Evolutionary conservation across 2,888 invertebrate genomes (phyloP).

Genomic region (Hemicrepidius hirtus): DNA sequence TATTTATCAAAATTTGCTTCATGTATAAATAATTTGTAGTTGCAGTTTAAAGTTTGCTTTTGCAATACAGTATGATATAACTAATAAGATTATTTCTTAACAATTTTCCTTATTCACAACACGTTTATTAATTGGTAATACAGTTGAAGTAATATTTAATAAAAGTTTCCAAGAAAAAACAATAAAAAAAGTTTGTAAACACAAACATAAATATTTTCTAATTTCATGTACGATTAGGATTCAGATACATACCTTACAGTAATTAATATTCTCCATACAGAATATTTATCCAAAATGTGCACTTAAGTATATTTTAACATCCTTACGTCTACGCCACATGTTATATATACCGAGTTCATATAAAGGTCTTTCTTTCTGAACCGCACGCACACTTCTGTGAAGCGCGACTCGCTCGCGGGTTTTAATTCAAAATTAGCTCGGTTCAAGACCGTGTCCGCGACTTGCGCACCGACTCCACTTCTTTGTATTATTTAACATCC

Average conservation of each 20-base stretch:
- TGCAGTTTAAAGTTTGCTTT: no score
- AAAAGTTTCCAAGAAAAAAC: not conserved
- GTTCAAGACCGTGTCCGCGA: constrained; percentile 57
- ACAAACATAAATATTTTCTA: not conserved
- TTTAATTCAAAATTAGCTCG: constrained; percentile 63
- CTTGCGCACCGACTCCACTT: constrained; percentile 42
- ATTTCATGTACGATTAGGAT: no score
- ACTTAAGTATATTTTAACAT: constrained; percentile 38
- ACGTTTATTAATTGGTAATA: no score
- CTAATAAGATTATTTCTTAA: no score
- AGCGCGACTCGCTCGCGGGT: constrained; percentile 60
- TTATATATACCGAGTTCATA: constrained; percentile 44
- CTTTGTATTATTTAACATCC: constrained; percentile 10
- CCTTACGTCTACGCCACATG: constrained; percentile 59
- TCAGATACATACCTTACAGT: constrained; percentile 35
- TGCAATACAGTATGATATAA: no score
- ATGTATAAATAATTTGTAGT: no score
- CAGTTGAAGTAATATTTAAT: no score
- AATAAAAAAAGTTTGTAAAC: not conserved
- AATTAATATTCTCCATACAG: constrained; percentile 53
- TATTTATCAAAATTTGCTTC: no score
- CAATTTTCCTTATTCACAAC: no score
- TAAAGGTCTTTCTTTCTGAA: constrained; percentile 51
- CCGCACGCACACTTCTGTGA: constrained; percentile 60
- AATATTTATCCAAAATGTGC: constrained; percentile 49